Percentiles rank a stretch among this genome's conserved stretches.
These are phyloP conservation scores for Ciona savignyi DNA, from an alignment of 23 tunicate species.

Conservation along the genomic window DNA sequence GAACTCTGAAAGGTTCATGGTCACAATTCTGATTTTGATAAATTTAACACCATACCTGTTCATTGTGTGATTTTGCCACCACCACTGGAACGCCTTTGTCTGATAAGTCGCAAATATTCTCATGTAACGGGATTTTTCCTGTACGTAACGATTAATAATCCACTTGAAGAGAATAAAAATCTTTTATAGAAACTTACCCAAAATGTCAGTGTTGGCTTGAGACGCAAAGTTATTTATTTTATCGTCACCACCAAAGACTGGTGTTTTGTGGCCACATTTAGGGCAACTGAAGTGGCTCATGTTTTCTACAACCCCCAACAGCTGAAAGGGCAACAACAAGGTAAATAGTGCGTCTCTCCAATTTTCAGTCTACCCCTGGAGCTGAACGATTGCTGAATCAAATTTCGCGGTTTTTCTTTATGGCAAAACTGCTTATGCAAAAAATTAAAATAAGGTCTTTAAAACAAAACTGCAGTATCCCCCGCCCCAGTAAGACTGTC, in stretches of 20 bases:
- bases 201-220: conserved; percentile 19
- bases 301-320: conserved; percentile 49
- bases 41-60: conserved; percentile 12
- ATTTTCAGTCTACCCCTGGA: too few species aligned
- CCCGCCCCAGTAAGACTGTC: too few species aligned
- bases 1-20: neutral
- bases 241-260: conserved; percentile 28
- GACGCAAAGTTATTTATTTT: conserved; percentile 10
- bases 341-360: too few species aligned
- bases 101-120: conserved; percentile 7
- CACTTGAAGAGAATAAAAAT: neutral
- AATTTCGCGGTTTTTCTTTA: too few species aligned
- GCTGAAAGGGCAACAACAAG: too few species aligned
- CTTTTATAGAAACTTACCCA: conserved; percentile 19
- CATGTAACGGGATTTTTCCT: conserved; percentile 25
- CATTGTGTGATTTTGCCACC: neutral
- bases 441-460: neutral
- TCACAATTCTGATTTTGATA: too few species aligned
- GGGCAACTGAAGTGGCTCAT: conserved; percentile 44
- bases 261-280: conserved; percentile 37
- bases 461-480: neutral
- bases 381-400: too few species aligned
- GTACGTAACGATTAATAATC: neutral
- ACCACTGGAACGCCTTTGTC: conserved; percentile 20
- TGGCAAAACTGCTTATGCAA: too few species aligned